These are phyloP conservation scores for Himalopsyche tibetana DNA, from an alignment of 2,888 invertebrate species.

Conservation along the genomic window DNA sequence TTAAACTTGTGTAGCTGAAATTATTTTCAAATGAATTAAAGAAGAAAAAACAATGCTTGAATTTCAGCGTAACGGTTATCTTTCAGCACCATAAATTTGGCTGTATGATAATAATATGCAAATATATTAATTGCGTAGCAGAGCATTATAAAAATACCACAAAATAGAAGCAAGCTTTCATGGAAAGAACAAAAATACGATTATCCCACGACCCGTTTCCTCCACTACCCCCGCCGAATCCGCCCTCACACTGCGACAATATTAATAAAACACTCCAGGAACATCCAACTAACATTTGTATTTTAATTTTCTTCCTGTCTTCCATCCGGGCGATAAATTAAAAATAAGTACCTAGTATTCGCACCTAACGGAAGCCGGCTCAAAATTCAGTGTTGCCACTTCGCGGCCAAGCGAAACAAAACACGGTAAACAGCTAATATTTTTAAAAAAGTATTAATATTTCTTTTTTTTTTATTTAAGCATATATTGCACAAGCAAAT, in stretches of 20 bases:
- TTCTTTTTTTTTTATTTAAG: background rate
- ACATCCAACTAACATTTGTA: slow-evolving; percentile 42
- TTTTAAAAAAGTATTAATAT: background rate
- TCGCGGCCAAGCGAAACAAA: slow-evolving; percentile 67
- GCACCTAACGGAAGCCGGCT: slow-evolving; percentile 31
- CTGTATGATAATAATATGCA: slow-evolving; percentile 17
- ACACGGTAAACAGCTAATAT: slow-evolving; percentile 66
- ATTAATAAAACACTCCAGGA: slow-evolving; percentile 42
- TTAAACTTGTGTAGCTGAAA: no score
- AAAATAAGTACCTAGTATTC: slow-evolving; percentile 39
- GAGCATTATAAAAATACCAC: slow-evolving; percentile 42
- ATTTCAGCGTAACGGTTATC: background rate
- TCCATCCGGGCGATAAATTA: slow-evolving; percentile 42
- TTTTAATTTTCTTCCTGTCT: slow-evolving; percentile 43
- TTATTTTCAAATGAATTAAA: background rate
- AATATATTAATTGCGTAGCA: slow-evolving; percentile 34
- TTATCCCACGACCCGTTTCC: slow-evolving; percentile 11
- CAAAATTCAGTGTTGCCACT: slow-evolving; percentile 61
- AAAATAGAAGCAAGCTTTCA: slow-evolving; percentile 3
- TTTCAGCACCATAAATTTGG: slow-evolving; percentile 6
- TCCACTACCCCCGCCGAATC: background rate
- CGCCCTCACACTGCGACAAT: slow-evolving; percentile 24
- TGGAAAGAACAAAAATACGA: slow-evolving; percentile 17
- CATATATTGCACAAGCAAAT: no score
- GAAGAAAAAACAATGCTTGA: background rate